Evolutionary conservation across 23 tunicate species (phyloP).

Genomic region (Ciona savignyi): DNA sequence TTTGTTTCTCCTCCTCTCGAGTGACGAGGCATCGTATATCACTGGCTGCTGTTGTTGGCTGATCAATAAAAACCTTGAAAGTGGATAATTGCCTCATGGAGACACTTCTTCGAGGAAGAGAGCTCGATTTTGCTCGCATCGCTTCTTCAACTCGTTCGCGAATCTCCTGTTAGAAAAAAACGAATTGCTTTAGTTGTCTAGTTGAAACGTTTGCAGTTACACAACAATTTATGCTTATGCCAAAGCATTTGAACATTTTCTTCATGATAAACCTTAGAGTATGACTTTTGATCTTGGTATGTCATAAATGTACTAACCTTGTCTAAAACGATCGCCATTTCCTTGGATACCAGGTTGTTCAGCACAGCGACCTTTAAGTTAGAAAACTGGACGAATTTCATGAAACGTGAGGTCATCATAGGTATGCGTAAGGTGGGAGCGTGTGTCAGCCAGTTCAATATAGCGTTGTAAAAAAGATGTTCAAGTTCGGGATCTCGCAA

Average conservation of each 20-base stretch:
- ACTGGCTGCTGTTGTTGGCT: background rate
- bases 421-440: constrained; percentile 31
- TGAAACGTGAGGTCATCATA: constrained; percentile 37
- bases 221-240: no score
- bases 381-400: constrained; percentile 47
- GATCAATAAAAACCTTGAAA: background rate
- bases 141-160: background rate
- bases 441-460: constrained; percentile 38
- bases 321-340: constrained; percentile 14
- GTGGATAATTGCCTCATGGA: background rate
- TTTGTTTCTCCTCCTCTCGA: background rate
- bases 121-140: background rate
- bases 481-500: constrained; percentile 35
- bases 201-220: no score
- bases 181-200: no score
- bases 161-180: background rate
- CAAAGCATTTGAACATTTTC: no score
- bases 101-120: background rate
- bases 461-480: constrained; percentile 21
- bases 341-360: constrained; percentile 32
- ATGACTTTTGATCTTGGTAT: no score
- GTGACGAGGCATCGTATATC: background rate
- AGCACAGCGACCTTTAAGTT: constrained; percentile 31
- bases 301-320: no score
- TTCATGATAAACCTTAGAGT: no score